phyloP scores from a whole-genome alignment of 2,888 invertebrate species.

The Oscheius onirici region DNA sequence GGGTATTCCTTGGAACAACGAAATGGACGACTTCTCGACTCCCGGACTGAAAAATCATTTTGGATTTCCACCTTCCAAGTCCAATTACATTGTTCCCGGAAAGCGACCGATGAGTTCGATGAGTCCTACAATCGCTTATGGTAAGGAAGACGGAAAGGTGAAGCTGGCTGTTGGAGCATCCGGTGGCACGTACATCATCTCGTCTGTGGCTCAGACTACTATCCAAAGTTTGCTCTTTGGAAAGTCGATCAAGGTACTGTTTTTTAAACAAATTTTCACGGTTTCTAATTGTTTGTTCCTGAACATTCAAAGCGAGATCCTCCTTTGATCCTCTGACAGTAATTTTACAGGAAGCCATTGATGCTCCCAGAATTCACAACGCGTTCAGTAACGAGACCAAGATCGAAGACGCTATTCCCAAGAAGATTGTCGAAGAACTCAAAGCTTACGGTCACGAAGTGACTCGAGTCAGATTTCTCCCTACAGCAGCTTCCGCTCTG shows the following conservation, averaged over 20 bases:
- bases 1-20: constrained; percentile 68
- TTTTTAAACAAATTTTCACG: too few species aligned
- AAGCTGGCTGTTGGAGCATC: constrained; percentile 83
- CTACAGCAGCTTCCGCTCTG: constrained; percentile 1
- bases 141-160: constrained; percentile 77
- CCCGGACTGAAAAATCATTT: constrained; percentile 61
- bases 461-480: constrained; percentile 8
- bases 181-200: constrained; percentile 89
- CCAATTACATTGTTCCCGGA: constrained; percentile 79
- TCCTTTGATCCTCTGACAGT: too few species aligned
- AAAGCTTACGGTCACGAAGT: constrained; percentile 63
- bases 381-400: constrained; percentile 75
- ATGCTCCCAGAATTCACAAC: constrained; percentile 67
- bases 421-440: constrained; percentile 58
- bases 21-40: constrained; percentile 76
- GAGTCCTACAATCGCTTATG: constrained; percentile 83
- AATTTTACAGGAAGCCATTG: constrained; percentile 73
- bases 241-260: constrained; percentile 79
- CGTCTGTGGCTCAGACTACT: constrained; percentile 77
- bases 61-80: constrained; percentile 79
- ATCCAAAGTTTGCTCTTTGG: constrained; percentile 82
- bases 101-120: constrained; percentile 89
- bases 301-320: background rate
- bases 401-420: background rate
- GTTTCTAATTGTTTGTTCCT: too few species aligned